Percentiles rank a stretch among this genome's conserved stretches.
These are phyloP conservation scores for Nixonia krombeini DNA, from an alignment of 1,140 invertebrate species.

Conservation along the genomic window DNA sequence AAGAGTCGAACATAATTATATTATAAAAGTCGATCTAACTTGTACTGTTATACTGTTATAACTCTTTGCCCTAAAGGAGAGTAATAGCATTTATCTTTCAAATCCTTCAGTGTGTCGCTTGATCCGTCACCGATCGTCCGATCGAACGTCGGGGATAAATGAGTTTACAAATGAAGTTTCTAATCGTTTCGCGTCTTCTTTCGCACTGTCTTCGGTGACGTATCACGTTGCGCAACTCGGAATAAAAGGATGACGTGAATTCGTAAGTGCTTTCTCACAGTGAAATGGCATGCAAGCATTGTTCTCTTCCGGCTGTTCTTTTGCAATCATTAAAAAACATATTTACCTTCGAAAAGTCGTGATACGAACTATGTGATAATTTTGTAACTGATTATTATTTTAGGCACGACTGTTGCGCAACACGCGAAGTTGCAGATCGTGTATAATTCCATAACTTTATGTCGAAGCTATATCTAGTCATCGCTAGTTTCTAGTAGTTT, in stretches of 20 bases:
- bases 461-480: constrained; percentile 44
- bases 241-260: constrained; percentile 5
- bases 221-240: background rate
- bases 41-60: constrained; percentile 62
- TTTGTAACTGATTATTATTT: constrained; percentile 31
- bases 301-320: too few species aligned
- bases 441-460: constrained; percentile 24
- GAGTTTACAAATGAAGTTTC: too few species aligned
- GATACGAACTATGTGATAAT: constrained; percentile 41
- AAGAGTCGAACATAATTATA: constrained; percentile 59
- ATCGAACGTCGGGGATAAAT: too few species aligned
- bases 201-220: constrained; percentile 28
- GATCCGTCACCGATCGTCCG: constrained; percentile 19
- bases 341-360: constrained; percentile 17
- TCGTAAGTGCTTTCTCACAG: too few species aligned
- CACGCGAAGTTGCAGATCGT: constrained; percentile 24
- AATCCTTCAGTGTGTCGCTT: constrained; percentile 30
- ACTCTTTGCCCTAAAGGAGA: constrained; percentile 57
- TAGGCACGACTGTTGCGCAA: constrained; percentile 38
- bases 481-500: constrained; percentile 41
- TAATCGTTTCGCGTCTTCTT: too few species aligned
- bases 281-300: too few species aligned
- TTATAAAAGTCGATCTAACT: constrained; percentile 62
- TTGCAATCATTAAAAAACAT: background rate
- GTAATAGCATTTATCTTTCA: constrained; percentile 42